Evolutionary conservation across 2,888 invertebrate genomes (phyloP), one percentile per base, ranked within the genome.

Genomic region (Netelia inedita): DNA sequence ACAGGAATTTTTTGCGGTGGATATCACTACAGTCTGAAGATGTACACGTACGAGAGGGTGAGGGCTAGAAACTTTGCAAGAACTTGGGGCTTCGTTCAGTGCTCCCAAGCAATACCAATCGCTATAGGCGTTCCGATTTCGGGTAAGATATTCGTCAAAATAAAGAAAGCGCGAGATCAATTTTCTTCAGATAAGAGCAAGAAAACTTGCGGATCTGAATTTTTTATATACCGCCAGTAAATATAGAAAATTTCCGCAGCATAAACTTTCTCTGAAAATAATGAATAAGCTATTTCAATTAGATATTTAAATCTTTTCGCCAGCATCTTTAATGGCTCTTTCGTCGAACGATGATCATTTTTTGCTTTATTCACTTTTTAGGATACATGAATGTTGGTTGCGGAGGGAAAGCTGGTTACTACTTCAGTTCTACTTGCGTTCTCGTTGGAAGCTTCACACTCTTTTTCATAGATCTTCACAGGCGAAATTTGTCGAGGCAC

Each of bases 31-130:
- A 97, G 97, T 68, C 94, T 98, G 85, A 98, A 98, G 94, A 97
- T 98, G 96, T 98, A 97, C 94, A 97, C 97, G 0, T 98, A 97
- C 92, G 98, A 98, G 94, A 95, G 97, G 83, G 98, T 98, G 35
- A 95, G 97, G 73, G 97, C 97, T 1, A 95, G 98, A 85, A 97
- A 98, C 93, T 98, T 98, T 92, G 97, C 98, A 0, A 95, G 97
- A 75, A 97, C 98, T 0, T 98, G 98, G 98, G 97, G 98, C 82
- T 98, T 97, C 94, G 96, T 98, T 72, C 97, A 97, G 93, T 97
- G 97, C 92, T 97, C 97, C 11, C 98, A 98, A 93, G 97, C 97
- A 16, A 96, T 98, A 90, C 97, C 98, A 8, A 96, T 97, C 63
- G 96, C 97, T 0, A 96, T 98, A 71, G 98, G 98, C 68, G 97